Base-by-base conservation (phyloP, 2,797 vertebrate species). In the Cyclura pinguis region DNA sequence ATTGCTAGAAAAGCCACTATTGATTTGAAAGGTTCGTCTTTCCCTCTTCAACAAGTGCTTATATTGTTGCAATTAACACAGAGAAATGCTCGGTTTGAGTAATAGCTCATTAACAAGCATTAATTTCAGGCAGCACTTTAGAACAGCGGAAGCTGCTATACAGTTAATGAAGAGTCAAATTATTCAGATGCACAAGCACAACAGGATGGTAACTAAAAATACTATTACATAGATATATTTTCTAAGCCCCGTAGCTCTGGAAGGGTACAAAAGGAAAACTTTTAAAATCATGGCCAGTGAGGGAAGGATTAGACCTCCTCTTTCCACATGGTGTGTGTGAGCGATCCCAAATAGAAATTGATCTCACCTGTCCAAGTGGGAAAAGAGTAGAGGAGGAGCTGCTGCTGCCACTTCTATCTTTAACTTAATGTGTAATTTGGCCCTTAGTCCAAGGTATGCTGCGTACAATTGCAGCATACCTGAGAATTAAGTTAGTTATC, bases 101-200 rank as follows among this genome's bases (percentile, higher is more conserved):
- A 52, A 87, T 69, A 78, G 76, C 59, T 52, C 86, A 67, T 67
- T 87, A 80, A 62, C 59, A n/a, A 80, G 47, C 59, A 80, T 87
- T 67, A 80, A 87, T 67, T 69, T 87, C 55, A 78, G 55, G 57
- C 27, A 80, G 55, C 32, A 55, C 86, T 80, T 77, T 87, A 67
- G 38, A 87, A 64, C 29, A 77, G 73, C 29, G 42, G 38, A 80
- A 87, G 57, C 18, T n/a, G 85, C 74, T 67, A 7, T 27, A 13
- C 42, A 35, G 57, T 59, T 50, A 50, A 35, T 52, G 86, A 78
- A 87, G 38, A 80, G 8, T 64, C 77, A 87, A 69, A 80, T 80
- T 80, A 87, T 47, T 50, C 76, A 69, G 62, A 47, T 50, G 14
- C 59, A 88, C 2, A 18, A 52, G 59, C 42, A 18, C 76, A 87